Evolutionary conservation across 1,140 invertebrate genomes (phyloP).

Genomic region (Orchestia grillus): DNA sequence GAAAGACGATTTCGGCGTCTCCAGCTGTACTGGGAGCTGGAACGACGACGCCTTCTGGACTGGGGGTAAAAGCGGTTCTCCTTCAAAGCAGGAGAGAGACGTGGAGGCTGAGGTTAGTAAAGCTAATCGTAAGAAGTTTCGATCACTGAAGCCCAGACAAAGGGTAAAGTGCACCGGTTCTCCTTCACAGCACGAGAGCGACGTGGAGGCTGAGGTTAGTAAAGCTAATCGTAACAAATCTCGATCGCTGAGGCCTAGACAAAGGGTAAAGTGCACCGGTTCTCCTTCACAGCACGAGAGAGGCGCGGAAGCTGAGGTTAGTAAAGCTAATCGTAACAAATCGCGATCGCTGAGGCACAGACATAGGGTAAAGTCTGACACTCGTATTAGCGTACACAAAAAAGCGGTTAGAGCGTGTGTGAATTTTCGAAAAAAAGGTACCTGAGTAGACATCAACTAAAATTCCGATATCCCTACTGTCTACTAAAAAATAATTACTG

Average conservation of each 20-base stretch:
- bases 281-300: not conserved
- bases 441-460: too few species aligned
- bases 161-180: not conserved
- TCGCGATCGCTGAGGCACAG: too few species aligned
- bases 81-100: not conserved
- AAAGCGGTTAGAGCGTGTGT: too few species aligned
- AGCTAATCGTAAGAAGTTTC: not conserved
- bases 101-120: not conserved
- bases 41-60: slow-evolving; percentile 4
- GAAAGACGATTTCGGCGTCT: not conserved
- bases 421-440: too few species aligned
- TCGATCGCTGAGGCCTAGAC: too few species aligned
- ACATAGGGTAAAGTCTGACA: not conserved
- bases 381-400: too few species aligned
- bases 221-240: not conserved
- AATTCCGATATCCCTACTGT: too few species aligned
- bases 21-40: slow-evolving; percentile 4
- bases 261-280: not conserved
- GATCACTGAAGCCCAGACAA: too few species aligned
- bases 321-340: not conserved
- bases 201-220: not conserved
- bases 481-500: too few species aligned
- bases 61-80: not conserved
- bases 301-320: not conserved
- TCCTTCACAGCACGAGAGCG: not conserved